Base-by-base conservation (phyloP, 2,113 vertebrate species). In the Apeltes quadracus region DNA sequence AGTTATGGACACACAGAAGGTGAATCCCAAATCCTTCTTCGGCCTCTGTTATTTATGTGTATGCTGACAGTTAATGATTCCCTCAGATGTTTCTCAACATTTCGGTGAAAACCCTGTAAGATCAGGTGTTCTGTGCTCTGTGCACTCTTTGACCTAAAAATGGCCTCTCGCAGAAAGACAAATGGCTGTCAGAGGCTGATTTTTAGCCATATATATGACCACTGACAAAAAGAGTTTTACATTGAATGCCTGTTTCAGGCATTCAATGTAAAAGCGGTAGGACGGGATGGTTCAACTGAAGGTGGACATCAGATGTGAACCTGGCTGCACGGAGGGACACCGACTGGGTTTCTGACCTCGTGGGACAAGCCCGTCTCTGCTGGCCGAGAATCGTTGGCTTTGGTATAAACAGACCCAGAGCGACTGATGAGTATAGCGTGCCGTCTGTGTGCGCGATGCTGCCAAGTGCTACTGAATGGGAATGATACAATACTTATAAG, bases 331-430 rank as follows among this genome's bases (percentile, higher is more conserved):
- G 3, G 20, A 57, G 57, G 23, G 14, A 67, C 61, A 50, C 16
- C 5, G 53, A 50, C 72, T 76, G 65, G 41, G 74, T 83, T 36
- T 50, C 69, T 84, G 79, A 82, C 76, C 86, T 88, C 78, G 84
- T 73, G 82, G 88, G 83, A 84, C 76, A 70, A 64, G 63, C 14
- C 1, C 16, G 48, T 54, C 78, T 65, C 68, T 27, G 61, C 54
- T 84, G 77, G 75, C 9, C 38, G 34, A 44, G 48, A 68, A 87
- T 89, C 76, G 79, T 34, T 78, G 66, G 34, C 38, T 70, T 75
- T 55, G 27, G 53, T 41, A 32, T 43, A 34, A 44, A 81, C 58
- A 55, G 50, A 61, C 71, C 34, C 50, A 53, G 48, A 56, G 41
- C 55, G 36, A 1, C 64, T 27, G 29, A 12, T 43, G 66, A 57